phyloP scores from a whole-genome alignment of 2,888 invertebrate species.

The Notodonta dromedarius region DNA sequence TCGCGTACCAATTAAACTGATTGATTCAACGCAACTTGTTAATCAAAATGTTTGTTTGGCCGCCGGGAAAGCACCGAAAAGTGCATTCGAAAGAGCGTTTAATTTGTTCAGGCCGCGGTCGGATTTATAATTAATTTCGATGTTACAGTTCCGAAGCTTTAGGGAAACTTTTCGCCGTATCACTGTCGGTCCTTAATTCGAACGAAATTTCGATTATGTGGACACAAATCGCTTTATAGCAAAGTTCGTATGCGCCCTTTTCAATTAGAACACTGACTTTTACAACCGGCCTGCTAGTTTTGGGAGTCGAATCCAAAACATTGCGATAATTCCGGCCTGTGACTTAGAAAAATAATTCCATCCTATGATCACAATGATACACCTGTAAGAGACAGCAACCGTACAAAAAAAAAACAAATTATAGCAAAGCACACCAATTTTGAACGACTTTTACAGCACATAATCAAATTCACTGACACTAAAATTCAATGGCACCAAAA shows the following conservation, averaged over 20 bases:
- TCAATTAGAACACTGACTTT: too few relatives aligned
- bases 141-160: slow-evolving; percentile 21
- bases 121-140: slow-evolving; percentile 56
- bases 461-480: too few relatives aligned
- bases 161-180: slow-evolving; percentile 29
- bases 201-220: not conserved
- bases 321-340: too few relatives aligned
- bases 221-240: not conserved
- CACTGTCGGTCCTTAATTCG: slow-evolving; percentile 8
- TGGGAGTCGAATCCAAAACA: too few relatives aligned
- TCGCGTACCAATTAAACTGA: slow-evolving; percentile 59
- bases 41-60: slow-evolving; percentile 59
- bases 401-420: too few relatives aligned
- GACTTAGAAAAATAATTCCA: too few relatives aligned
- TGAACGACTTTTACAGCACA: too few relatives aligned
- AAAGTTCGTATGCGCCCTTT: not conserved
- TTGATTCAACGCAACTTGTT: slow-evolving; percentile 60
- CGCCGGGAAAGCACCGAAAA: slow-evolving; percentile 46
- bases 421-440: too few relatives aligned
- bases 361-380: too few relatives aligned
- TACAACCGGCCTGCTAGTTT: too few relatives aligned
- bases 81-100: slow-evolving; percentile 55
- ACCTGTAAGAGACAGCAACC: too few relatives aligned
- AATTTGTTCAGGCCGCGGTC: slow-evolving; percentile 48
- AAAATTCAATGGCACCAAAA: too few relatives aligned